phyloP scores from a whole-genome alignment of 2,797 vertebrate species.

The Fratercula arctica region DNA sequence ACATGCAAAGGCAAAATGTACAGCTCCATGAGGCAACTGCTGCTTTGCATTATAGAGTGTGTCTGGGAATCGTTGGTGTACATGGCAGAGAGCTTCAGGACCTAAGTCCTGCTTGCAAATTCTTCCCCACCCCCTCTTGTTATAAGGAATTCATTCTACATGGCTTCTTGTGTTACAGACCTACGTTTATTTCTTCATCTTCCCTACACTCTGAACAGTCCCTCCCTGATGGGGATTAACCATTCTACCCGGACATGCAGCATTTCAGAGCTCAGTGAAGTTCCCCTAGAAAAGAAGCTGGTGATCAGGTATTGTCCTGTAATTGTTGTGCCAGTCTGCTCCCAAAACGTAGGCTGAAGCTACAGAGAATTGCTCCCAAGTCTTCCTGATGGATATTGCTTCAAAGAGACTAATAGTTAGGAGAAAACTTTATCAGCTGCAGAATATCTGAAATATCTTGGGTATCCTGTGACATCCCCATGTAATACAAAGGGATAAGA shows the following conservation, averaged over 20 bases:
- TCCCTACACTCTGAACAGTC: background rate
- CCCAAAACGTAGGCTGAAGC: background rate
- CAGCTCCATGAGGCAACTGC: background rate
- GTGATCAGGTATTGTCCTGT: background rate
- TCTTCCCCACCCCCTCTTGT: background rate
- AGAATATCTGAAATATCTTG: background rate
- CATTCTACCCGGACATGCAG: background rate
- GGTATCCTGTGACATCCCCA: too few species aligned
- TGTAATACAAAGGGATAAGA: background rate
- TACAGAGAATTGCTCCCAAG: too few species aligned
- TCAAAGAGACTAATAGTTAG: background rate
- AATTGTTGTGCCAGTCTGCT: background rate
- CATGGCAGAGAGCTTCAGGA: background rate
- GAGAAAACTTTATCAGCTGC: background rate
- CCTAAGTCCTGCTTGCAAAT: background rate
- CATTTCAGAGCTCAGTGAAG: background rate
- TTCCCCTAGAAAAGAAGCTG: fast-evolving
- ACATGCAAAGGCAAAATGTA: background rate
- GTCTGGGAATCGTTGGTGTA: background rate
- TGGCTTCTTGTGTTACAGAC: background rate
- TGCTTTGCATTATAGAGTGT: background rate
- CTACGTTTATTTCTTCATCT: background rate
- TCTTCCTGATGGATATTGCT: background rate
- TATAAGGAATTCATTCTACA: background rate
- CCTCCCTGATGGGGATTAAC: background rate